phyloP scores from a whole-genome alignment of 2,888 invertebrate species.

The Cantharis rufa region DNA sequence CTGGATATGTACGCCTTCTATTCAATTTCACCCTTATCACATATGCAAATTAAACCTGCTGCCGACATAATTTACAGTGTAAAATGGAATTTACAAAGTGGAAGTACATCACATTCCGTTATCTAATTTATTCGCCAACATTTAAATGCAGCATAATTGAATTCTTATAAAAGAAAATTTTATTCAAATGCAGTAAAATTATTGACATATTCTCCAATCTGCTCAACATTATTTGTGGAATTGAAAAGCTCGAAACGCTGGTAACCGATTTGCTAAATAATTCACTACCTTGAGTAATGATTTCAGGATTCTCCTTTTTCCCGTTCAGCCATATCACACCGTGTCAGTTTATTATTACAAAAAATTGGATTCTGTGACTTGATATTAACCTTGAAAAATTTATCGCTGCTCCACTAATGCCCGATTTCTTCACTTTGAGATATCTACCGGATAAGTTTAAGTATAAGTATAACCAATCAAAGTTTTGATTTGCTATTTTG shows the following conservation, averaged over 20 bases:
- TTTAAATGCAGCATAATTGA: neutral
- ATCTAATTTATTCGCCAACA: neutral
- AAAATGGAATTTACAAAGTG: constrained; percentile 1
- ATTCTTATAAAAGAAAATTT: neutral
- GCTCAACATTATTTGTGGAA: neutral
- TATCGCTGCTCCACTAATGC: too few species aligned
- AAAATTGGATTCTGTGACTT: neutral
- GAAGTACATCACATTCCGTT: neutral
- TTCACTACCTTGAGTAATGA: neutral
- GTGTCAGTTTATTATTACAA: neutral
- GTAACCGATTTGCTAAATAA: neutral
- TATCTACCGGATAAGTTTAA: too few species aligned
- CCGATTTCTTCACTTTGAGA: too few species aligned
- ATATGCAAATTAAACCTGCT: constrained; percentile 7
- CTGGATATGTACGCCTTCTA: constrained; percentile 32
- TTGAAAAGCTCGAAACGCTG: neutral
- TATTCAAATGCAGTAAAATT: neutral
- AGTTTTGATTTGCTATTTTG: too few species aligned
- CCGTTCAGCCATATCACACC: neutral
- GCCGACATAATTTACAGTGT: neutral
- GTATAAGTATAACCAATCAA: too few species aligned
- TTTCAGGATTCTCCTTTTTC: neutral
- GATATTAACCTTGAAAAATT: neutral
- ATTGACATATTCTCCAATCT: neutral
- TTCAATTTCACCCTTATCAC: neutral